phyloP scores from a whole-genome alignment of 2,888 invertebrate genomes.

The Lysandra bellargus region DNA sequence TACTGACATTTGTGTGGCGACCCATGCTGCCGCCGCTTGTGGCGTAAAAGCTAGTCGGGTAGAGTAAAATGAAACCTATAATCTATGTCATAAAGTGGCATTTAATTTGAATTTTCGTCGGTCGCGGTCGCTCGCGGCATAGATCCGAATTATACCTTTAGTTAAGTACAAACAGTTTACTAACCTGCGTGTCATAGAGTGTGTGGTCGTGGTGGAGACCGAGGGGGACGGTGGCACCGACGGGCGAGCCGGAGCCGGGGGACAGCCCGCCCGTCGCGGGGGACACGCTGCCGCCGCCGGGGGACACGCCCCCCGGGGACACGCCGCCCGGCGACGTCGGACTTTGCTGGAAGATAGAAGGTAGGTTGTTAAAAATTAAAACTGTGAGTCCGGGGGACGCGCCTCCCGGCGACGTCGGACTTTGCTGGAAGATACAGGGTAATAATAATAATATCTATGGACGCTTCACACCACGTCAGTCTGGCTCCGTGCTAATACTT shows the following conservation, averaged over 20 bases:
- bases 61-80: no score
- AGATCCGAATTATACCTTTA: no score
- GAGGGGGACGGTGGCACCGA: constrained; percentile 67
- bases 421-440: constrained; percentile 48
- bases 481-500: no score
- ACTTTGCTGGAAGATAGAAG: constrained; percentile 51
- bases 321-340: constrained; percentile 68
- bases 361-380: no score
- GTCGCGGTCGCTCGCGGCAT: no score
- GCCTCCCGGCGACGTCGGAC: constrained; percentile 68
- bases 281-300: constrained; percentile 62
- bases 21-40: no score
- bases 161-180: constrained; percentile 42
- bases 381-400: constrained; percentile 54
- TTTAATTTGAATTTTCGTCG: no score
- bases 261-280: constrained; percentile 72
- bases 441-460: no score
- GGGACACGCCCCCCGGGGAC: constrained; percentile 64
- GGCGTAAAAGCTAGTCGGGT: no score
- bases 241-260: constrained; percentile 72
- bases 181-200: constrained; percentile 61
- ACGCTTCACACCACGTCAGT: no score
- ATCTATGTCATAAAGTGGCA: no score
- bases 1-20: no score
- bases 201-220: constrained; percentile 56